These are phyloP conservation scores for Hippocampus zosterae DNA, from an alignment of 2,113 vertebrate species.

Conservation along the genomic window DNA sequence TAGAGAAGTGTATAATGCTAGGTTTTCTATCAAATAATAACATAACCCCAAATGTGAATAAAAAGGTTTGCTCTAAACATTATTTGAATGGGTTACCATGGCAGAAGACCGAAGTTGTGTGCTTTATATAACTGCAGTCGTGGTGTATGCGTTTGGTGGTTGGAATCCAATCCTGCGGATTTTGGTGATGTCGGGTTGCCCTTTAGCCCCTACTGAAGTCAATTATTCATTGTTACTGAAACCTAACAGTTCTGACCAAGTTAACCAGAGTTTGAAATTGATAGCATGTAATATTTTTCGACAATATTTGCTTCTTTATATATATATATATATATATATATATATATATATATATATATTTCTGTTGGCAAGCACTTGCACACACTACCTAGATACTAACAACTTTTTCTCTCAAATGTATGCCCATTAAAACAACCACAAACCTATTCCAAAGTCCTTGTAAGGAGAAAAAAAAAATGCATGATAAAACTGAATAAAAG, in stretches of 20 bases:
- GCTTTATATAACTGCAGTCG: not conserved
- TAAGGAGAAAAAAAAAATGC: slow-evolving; percentile 43
- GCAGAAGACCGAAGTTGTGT: not conserved
- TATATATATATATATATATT: too few species aligned
- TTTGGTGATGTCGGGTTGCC: not conserved
- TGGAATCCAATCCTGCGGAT: not conserved
- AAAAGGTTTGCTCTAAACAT: not conserved
- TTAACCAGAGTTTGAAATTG: not conserved
- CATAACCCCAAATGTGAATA: not conserved
- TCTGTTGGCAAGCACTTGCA: not conserved
- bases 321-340: not conserved
- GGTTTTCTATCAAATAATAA: too few species aligned
- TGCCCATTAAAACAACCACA: slow-evolving; percentile 40
- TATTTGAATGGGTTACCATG: not conserved
- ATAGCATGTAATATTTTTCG: not conserved
- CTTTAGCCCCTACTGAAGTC: not conserved
- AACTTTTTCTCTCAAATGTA: slow-evolving; percentile 32
- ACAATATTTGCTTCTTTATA: not conserved
- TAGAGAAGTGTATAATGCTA: not conserved
- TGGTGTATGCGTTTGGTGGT: not conserved
- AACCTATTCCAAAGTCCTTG: slow-evolving; percentile 52
- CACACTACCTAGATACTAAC: slow-evolving; percentile 3
- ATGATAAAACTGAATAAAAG: slow-evolving; percentile 49
- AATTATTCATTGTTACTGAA: not conserved
- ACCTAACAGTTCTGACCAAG: not conserved